Percentiles rank a stretch among this genome's conserved stretches.
phyloP scores from a whole-genome alignment of 53 echinoderm and acorn worm genomes.

The Hippasteria phrygiana region DNA sequence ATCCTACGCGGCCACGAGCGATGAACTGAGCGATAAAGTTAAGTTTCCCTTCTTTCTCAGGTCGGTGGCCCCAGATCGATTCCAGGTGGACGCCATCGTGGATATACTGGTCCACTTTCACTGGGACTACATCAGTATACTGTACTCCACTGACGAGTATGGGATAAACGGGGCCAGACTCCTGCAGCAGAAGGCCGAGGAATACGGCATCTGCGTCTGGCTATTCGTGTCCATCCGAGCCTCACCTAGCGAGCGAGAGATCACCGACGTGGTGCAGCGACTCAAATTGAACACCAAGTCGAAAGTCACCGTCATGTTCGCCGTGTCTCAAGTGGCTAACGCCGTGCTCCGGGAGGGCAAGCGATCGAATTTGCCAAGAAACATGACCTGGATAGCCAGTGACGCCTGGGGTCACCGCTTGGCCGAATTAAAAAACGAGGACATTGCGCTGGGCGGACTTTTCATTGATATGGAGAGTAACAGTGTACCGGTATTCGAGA shows the following conservation, averaged over 20 bases:
- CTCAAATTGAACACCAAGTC: slow-evolving; percentile 53
- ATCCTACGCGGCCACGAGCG: slow-evolving; percentile 88
- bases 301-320: slow-evolving; percentile 62
- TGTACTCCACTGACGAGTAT: slow-evolving; percentile 93
- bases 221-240: slow-evolving; percentile 19
- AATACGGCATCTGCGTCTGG: slow-evolving; percentile 72
- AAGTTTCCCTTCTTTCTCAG: slow-evolving; percentile 88
- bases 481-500: slow-evolving; percentile 72
- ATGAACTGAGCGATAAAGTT: slow-evolving; percentile 81
- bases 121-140: slow-evolving; percentile 84
- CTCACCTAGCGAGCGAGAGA: slow-evolving; percentile 40
- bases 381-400: slow-evolving; percentile 86
- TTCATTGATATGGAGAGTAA: slow-evolving; percentile 60
- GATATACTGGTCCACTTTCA: slow-evolving; percentile 79
- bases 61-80: slow-evolving; percentile 89
- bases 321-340: slow-evolving; percentile 58
- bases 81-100: slow-evolving; percentile 85
- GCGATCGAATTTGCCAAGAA: slow-evolving; percentile 13
- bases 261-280: slow-evolving; percentile 33
- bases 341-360: slow-evolving; percentile 37
- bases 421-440: slow-evolving; percentile 48
- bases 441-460: slow-evolving; percentile 50
- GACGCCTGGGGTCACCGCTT: slow-evolving; percentile 79
- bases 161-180: slow-evolving; percentile 76
- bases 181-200: slow-evolving; percentile 62